Percentiles rank a stretch among this genome's conserved stretches.
phyloP scores from a whole-genome alignment of 2,797 vertebrate genomes.

The Sebastes steindachneri region DNA sequence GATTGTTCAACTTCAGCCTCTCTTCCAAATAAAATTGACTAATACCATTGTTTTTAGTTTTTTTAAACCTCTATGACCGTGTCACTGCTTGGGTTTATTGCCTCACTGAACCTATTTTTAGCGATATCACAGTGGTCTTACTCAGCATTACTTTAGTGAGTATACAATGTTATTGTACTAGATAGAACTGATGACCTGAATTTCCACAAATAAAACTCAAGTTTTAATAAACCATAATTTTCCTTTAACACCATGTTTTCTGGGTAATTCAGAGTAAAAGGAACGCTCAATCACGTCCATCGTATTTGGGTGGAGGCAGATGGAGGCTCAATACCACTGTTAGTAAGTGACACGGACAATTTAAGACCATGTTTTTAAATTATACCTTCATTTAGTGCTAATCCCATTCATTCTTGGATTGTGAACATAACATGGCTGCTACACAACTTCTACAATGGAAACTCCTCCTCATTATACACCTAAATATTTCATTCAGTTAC shows the following conservation, averaged over 20 bases:
- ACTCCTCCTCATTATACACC: constrained; percentile 17
- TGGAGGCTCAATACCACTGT: not conserved
- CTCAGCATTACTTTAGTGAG: not conserved
- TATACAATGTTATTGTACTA: not conserved
- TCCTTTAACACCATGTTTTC: not conserved
- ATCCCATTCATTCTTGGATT: not conserved
- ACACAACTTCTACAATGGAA: not conserved
- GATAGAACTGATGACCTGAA: not conserved
- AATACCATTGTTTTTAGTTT: not conserved
- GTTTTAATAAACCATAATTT: not conserved
- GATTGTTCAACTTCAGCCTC: not conserved
- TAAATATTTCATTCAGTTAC: constrained; percentile 43
- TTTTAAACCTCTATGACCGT: not conserved
- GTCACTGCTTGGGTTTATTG: not conserved
- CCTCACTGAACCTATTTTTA: constrained; percentile 8
- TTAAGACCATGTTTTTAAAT: not conserved
- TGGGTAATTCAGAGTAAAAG: not conserved
- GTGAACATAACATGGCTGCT: not conserved
- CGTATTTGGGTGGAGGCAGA: too few species aligned
- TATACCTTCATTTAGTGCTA: not conserved
- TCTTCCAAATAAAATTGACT: not conserved
- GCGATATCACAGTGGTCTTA: not conserved
- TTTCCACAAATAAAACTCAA: not conserved
- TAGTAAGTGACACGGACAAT: not conserved
- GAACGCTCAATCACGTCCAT: not conserved